Conservation (phyloP, 2,888 invertebrate species). For the Cheilosia pagana region DNA sequence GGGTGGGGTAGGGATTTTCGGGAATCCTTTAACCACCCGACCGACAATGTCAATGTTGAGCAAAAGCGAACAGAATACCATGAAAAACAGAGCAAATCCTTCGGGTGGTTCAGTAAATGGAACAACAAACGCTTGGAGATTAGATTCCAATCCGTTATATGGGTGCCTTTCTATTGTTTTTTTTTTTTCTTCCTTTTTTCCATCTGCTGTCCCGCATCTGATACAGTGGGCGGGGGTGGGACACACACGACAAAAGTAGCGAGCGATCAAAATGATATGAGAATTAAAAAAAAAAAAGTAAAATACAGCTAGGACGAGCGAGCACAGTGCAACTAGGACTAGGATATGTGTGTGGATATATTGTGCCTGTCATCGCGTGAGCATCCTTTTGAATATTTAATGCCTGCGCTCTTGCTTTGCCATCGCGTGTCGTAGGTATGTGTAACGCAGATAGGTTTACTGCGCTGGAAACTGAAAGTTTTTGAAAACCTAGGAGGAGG, state of each 20-base stretch:
- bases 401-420: constrained; percentile 22
- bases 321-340: constrained; percentile 15
- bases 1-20: constrained; percentile 2
- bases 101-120: constrained; percentile 66
- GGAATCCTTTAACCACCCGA: constrained; percentile 50
- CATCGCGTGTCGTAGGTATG: background rate
- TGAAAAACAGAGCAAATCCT: constrained; percentile 47
- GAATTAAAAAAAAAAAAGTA: constrained; percentile 27
- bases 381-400: constrained; percentile 66
- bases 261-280: constrained; percentile 41
- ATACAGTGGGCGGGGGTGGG: background rate
- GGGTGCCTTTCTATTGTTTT: constrained; percentile 50
- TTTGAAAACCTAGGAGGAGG: constrained; percentile 28
- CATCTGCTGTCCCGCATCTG: background rate
- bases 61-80: constrained; percentile 18
- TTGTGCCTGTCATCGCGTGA: constrained; percentile 59
- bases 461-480: constrained; percentile 44
- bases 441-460: constrained; percentile 8
- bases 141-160: constrained; percentile 70
- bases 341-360: constrained; percentile 37
- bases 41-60: constrained; percentile 52
- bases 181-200: constrained; percentile 13
- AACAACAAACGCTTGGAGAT: constrained; percentile 71
- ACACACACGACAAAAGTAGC: background rate
- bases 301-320: background rate